Base-by-base conservation (phyloP, 2,797 vertebrate species). In the Myotis vivesi region DNA sequence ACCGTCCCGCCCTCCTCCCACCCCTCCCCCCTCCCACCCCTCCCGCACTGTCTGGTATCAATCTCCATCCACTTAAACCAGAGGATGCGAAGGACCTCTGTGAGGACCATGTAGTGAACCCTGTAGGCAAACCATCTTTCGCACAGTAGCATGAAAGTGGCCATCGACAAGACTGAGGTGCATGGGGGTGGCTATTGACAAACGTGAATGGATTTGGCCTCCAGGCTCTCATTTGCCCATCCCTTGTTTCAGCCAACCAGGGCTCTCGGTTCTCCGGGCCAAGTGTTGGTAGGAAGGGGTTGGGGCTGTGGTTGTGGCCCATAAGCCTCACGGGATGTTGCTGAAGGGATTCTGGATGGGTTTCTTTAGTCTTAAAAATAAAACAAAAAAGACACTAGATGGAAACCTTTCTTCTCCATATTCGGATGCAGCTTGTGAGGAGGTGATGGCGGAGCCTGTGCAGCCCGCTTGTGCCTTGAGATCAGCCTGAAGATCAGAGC, bases 111-210 rank as follows among this genome's bases (percentile, higher is more conserved):
- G 11, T 20, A 17, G 57, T 36, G 1, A 38, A 22, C 8, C 6
- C 12, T 28, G 38, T 6, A 17, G 33, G 22, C 9, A 1, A 4
- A 2, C 3, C 51, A 3, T 41, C 30, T 30, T 85, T 13, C 28
- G 36, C 23, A 1, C 1, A 13, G 12, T 1, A 3, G 38, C 1
- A 8, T 17, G 46, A 36, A 49, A 5, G 30, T n/a, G 20, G 20
- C 41, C 6, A 1, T 0, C 6, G 10, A 16, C 19, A 0, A 3
- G 6, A 1, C 5, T 15, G 2, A 12, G 23, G 15, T 0, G 5
- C n/a, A 23, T 1, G 25, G 57, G 3, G 15, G 16, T 2, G 23
- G 36, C 92, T 75, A 9, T 41, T 68, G 36, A 49, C 72, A 66
- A 30, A 79, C 6, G 15, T 10, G 5, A 46, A 17, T 17, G 30